Evolutionary conservation across 23 tunicate genomes (phyloP).

Genomic region (Styela clava): DNA sequence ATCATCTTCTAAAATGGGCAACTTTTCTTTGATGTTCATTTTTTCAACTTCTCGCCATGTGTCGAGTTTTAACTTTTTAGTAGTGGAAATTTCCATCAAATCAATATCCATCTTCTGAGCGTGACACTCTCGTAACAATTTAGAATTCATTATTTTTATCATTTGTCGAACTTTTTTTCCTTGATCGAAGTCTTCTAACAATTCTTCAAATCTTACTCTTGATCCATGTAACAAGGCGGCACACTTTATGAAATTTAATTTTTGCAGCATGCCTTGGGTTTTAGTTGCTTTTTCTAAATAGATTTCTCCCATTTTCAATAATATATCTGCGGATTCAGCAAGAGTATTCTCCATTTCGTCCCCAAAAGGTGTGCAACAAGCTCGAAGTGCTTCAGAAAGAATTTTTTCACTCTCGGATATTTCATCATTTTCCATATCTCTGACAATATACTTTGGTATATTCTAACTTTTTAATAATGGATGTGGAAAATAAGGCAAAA

Average conservation of each 20-base stretch:
- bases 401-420: constrained; percentile 18
- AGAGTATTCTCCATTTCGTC: constrained; percentile 33
- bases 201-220: neutral
- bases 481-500: too few relatives aligned
- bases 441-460: neutral
- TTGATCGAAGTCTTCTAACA: neutral
- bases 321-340: constrained; percentile 33
- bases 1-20: neutral
- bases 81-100: neutral
- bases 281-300: constrained; percentile 14
- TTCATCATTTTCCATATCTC: neutral
- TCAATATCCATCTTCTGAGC: neutral
- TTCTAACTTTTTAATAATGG: too few relatives aligned
- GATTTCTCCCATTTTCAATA: constrained; percentile 45
- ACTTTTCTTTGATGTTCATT: neutral
- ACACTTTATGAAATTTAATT: constrained; percentile 39
- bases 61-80: neutral
- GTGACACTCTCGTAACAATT: neutral
- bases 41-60: neutral
- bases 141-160: neutral
- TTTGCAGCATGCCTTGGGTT: constrained; percentile 22
- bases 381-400: constrained; percentile 5
- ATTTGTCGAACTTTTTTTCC: neutral
- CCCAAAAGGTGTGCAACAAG: constrained; percentile 47
- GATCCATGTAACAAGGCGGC: constrained; percentile 62